Evolutionary conservation across 2,888 invertebrate species (phyloP).

Genomic region (Aleiodes alternator): DNA sequence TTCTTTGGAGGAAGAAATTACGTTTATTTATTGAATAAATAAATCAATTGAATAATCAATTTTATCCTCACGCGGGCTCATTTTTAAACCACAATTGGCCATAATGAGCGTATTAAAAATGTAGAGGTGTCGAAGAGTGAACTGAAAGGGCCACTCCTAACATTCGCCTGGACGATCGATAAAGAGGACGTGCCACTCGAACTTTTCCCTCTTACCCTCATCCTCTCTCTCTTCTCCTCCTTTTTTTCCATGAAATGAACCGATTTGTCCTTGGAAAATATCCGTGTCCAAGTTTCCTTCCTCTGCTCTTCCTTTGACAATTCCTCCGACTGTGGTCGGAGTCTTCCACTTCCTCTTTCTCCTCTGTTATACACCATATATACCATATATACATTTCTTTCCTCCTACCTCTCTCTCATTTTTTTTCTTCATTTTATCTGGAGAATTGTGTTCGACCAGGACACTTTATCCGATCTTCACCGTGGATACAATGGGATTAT

Average conservation of each 20-base stretch:
- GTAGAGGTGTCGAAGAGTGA: not conserved
- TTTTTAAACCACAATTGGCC: not conserved
- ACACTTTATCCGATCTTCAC: conserved; percentile 43
- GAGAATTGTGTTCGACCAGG: conserved; percentile 36
- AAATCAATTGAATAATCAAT: not conserved
- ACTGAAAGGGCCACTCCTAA: conserved; percentile 1
- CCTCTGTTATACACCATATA: not conserved
- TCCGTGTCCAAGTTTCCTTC: conserved; percentile 27
- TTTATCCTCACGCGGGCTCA: not conserved
- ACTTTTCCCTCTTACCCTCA: not conserved
- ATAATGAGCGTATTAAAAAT: conserved; percentile 13
- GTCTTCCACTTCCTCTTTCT: conserved; percentile 26
- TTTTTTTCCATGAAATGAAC: not conserved
- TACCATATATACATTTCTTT: conserved; percentile 3
- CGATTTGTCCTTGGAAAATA: conserved; percentile 35
- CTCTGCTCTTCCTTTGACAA: conserved; percentile 31
- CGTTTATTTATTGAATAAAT: no score
- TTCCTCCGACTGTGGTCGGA: conserved; percentile 15
- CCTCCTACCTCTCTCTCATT: not conserved
- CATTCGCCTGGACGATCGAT: conserved; percentile 1
- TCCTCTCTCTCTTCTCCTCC: not conserved
- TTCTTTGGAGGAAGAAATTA: no score
- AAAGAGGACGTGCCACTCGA: conserved; percentile 18
- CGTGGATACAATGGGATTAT: conserved; percentile 45
- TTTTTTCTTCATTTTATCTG: conserved; percentile 18